Evolutionary conservation across 2,888 invertebrate species (phyloP).

Genomic region (Thelaira solivaga): DNA sequence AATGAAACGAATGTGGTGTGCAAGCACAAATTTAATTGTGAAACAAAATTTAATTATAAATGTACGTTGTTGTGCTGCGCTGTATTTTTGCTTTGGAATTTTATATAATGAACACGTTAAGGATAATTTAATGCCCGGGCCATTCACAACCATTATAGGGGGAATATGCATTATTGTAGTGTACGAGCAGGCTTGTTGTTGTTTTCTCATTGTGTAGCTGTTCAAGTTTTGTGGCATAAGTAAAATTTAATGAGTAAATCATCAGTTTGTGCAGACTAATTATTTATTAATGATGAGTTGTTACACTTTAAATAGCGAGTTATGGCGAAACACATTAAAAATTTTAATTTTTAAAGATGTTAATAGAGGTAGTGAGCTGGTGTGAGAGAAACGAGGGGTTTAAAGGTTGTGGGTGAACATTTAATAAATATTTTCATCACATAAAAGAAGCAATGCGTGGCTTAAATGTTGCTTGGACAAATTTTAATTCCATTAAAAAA

Average conservation of each 20-base stretch:
- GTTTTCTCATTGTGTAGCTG: neutral
- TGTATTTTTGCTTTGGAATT: neutral
- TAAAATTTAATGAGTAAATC: slow-evolving; percentile 24
- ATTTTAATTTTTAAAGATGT: too few relatives aligned
- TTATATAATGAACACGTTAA: slow-evolving; percentile 37
- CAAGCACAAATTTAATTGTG: neutral
- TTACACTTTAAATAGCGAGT: too few relatives aligned
- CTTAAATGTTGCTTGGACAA: too few relatives aligned
- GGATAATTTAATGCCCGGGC: slow-evolving; percentile 31
- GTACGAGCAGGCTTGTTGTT: neutral
- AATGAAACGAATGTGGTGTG: neutral
- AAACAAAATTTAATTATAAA: slow-evolving; percentile 37
- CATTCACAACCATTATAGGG: neutral
- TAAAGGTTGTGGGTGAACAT: too few relatives aligned
- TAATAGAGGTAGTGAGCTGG: neutral
- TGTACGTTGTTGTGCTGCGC: neutral
- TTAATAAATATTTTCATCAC: too few relatives aligned
- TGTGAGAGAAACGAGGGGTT: too few relatives aligned
- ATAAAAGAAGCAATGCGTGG: too few relatives aligned
- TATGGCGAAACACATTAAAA: too few relatives aligned
- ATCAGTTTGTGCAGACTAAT: slow-evolving; percentile 17
- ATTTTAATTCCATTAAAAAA: too few relatives aligned
- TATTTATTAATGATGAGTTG: slow-evolving; percentile 13
- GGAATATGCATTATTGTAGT: neutral
- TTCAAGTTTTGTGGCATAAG: neutral